Evolutionary conservation across 2,888 invertebrate genomes (phyloP).

Genomic region (Leistus spinibarbis): DNA sequence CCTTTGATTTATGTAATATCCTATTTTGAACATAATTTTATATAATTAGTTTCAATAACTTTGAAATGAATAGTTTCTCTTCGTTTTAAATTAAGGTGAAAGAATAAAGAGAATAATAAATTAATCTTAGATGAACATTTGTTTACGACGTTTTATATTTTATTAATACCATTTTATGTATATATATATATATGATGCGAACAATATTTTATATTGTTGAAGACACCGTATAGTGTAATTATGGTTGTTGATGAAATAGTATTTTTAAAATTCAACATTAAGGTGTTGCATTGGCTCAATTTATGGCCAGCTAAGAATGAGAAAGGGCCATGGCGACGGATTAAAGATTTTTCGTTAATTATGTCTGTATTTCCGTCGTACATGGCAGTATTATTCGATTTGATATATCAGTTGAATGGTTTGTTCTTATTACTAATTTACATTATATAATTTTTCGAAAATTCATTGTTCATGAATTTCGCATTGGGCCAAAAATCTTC

Average conservation of each 20-base stretch:
- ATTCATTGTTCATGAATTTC: no score
- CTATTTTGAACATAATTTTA: neutral
- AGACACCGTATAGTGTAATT: neutral
- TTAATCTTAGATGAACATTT: constrained; percentile 3
- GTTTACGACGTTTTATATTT: neutral
- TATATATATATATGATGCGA: neutral
- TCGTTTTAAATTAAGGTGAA: neutral
- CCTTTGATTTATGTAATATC: no score
- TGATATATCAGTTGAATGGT: constrained; percentile 31
- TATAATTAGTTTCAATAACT: neutral
- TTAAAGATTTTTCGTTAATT: constrained; percentile 33
- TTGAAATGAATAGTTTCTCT: neutral
- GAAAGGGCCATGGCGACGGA: constrained; percentile 18
- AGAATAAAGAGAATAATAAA: neutral
- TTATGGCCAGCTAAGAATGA: constrained; percentile 27
- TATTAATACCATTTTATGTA: neutral
- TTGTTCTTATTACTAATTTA: neutral
- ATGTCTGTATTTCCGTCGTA: constrained; percentile 19
- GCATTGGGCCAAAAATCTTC: no score
- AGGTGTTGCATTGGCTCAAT: constrained; percentile 19
- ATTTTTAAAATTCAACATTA: constrained; percentile 28
- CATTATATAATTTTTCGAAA: no score
- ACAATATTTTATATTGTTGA: neutral
- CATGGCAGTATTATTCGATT: constrained; percentile 27
- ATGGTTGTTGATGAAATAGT: constrained; percentile 14